Conservation (phyloP, 2,888 invertebrate species). For the Clusia tigrina region DNA sequence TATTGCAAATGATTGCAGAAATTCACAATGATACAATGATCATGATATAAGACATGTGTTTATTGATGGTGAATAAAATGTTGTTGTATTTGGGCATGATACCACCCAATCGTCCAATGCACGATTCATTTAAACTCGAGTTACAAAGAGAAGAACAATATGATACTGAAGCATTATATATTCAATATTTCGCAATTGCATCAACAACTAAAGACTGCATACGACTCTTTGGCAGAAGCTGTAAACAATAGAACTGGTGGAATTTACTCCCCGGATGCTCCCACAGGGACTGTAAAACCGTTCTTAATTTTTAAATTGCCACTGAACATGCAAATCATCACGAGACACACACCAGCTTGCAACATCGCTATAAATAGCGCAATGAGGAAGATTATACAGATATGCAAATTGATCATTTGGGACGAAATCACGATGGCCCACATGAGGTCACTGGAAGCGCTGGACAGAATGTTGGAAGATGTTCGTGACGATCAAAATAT, state of each 20-base stretch:
- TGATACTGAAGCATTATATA: slow-evolving; percentile 12
- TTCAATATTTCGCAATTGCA: slow-evolving; percentile 24
- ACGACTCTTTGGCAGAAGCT: neutral
- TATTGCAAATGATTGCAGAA: slow-evolving; percentile 12
- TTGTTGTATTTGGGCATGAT: slow-evolving; percentile 13
- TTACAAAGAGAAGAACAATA: slow-evolving; percentile 8
- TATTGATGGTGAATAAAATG: slow-evolving; percentile 16
- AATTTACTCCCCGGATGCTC: slow-evolving; percentile 11
- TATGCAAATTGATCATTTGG: no score
- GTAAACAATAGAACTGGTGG: slow-evolving; percentile 15
- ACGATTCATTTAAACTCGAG: neutral
- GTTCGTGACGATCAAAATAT: no score
- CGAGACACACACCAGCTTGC: slow-evolving; percentile 46
- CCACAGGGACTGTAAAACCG: slow-evolving; percentile 9
- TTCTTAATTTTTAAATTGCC: slow-evolving; percentile 29
- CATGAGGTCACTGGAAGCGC: no score
- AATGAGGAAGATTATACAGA: no score
- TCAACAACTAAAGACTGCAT: slow-evolving; percentile 19
- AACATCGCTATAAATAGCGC: slow-evolving; percentile 38
- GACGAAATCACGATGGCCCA: slow-evolving; percentile 24
- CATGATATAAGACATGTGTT: no score
- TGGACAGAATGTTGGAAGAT: no score
- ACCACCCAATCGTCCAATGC: neutral
- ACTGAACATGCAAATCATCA: slow-evolving; percentile 40
- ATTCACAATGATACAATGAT: slow-evolving; percentile 10